phyloP scores from a whole-genome alignment of 2,888 invertebrate genomes.

The Nephrotoma appendiculata region DNA sequence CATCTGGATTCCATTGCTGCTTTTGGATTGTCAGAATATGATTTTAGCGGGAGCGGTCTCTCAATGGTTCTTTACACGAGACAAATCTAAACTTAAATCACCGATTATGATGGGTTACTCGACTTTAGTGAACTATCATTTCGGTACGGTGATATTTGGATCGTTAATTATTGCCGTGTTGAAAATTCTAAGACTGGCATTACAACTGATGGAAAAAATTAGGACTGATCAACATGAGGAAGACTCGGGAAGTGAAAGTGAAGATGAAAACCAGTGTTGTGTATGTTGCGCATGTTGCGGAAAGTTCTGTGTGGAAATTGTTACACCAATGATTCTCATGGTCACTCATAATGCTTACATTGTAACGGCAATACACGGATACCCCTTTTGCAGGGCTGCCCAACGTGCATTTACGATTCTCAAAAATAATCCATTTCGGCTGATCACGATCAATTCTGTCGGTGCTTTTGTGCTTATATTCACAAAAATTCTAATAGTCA shows the following conservation, averaged over 20 bases:
- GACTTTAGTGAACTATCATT: constrained; percentile 46
- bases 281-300: constrained; percentile 38
- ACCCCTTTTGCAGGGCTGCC: constrained; percentile 47
- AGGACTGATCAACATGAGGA: background rate
- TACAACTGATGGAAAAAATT: background rate
- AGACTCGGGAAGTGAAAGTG: constrained; percentile 12
- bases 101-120: constrained; percentile 35
- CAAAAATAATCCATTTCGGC: constrained; percentile 45
- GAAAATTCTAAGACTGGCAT: constrained; percentile 38
- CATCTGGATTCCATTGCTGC: constrained; percentile 50
- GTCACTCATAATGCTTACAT: constrained; percentile 57
- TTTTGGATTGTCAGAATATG: constrained; percentile 52
- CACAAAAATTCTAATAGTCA: constrained; percentile 49
- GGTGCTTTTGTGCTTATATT: constrained; percentile 57
- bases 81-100: constrained; percentile 31
- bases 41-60: constrained; percentile 49
- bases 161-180: constrained; percentile 39
- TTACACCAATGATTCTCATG: constrained; percentile 50
- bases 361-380: constrained; percentile 53
- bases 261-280: no score
- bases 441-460: constrained; percentile 57
- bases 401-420: constrained; percentile 46
- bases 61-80: constrained; percentile 49
- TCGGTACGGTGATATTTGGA: constrained; percentile 68
- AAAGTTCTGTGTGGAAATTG: constrained; percentile 48